Evolutionary conservation across 2,888 invertebrate genomes (phyloP).

Genomic region (Mythimna lalbum): DNA sequence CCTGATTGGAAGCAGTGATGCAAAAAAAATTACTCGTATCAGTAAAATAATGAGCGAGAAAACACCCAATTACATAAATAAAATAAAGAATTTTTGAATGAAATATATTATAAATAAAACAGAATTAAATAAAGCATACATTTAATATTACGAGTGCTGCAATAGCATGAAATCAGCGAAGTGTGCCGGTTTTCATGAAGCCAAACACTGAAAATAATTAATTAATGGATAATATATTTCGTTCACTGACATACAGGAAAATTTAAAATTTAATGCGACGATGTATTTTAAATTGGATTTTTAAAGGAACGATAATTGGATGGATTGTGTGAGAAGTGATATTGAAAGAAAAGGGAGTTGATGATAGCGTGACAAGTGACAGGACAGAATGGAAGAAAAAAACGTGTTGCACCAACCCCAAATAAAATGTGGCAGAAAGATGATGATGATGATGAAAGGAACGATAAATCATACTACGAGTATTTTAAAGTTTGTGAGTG

Average conservation of each 20-base stretch:
- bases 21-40: neutral
- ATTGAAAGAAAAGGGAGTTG: too few relatives aligned
- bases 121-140: neutral
- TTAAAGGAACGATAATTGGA: too few relatives aligned
- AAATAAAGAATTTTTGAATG: neutral
- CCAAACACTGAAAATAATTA: conserved; percentile 14
- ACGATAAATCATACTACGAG: too few relatives aligned
- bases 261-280: neutral
- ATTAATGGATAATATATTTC: conserved; percentile 27
- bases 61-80: too few relatives aligned
- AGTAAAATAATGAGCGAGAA: neutral
- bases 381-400: too few relatives aligned
- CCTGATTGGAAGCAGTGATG: too few relatives aligned
- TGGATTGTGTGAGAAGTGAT: too few relatives aligned
- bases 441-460: too few relatives aligned
- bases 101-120: neutral
- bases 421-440: too few relatives aligned
- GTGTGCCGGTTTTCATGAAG: conserved; percentile 6
- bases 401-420: too few relatives aligned
- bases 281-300: neutral
- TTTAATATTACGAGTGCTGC: conserved; percentile 2
- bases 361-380: too few relatives aligned
- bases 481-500: too few relatives aligned
- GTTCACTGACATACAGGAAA: neutral
- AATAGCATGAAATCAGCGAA: conserved; percentile 12